phyloP scores from a whole-genome alignment of 1,140 invertebrate genomes.

The Drosophila trapezifrons region DNA sequence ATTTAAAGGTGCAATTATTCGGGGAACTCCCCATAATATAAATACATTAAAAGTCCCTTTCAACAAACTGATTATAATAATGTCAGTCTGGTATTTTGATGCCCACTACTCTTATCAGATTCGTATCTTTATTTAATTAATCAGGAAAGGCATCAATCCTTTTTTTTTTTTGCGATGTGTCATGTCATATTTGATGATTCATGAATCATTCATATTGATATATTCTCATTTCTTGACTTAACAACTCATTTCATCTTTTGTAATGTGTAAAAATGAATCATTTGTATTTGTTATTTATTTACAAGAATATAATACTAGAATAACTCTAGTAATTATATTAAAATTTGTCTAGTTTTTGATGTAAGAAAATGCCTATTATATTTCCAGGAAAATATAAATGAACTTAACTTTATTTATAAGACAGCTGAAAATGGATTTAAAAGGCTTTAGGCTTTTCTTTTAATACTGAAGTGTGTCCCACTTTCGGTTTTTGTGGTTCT shows the following conservation, averaged over 20 bases:
- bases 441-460: too few species aligned
- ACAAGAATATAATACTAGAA: neutral
- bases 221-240: constrained; percentile 2
- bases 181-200: constrained; percentile 11
- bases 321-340: neutral
- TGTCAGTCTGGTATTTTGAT: neutral
- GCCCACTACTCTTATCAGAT: neutral
- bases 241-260: neutral
- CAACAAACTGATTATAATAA: neutral
- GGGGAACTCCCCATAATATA: neutral
- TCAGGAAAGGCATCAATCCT: neutral
- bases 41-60: neutral
- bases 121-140: neutral
- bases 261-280: constrained; percentile 7
- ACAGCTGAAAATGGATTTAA: too few species aligned
- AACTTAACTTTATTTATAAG: too few species aligned
- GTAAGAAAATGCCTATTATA: too few species aligned
- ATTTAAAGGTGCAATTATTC: too few species aligned
- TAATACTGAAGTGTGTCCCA: neutral
- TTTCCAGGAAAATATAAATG: too few species aligned
- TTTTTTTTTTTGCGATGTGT: neutral
- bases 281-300: neutral
- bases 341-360: neutral
- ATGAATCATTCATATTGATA: neutral
- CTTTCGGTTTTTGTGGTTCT: neutral